Conservation (phyloP, 2,113 vertebrate species). For the Cyphomyrus plagiostoma region DNA sequence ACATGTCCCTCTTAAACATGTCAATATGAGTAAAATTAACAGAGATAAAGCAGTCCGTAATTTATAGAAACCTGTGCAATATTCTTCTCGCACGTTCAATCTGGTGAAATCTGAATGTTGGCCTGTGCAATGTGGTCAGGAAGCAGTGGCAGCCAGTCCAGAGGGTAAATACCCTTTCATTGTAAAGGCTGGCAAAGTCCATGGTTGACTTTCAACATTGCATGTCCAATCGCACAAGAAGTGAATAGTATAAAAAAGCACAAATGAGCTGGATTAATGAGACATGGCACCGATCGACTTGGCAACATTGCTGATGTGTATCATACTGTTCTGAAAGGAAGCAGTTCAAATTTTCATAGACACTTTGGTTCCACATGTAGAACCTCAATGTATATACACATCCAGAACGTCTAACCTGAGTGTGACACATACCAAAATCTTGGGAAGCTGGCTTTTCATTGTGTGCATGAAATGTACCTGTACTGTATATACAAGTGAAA, state of each 20-base stretch:
- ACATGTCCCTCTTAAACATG: not conserved
- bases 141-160: not conserved
- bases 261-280: not conserved
- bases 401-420: not conserved
- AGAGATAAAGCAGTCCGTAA: not conserved
- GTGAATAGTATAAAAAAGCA: constrained; percentile 3
- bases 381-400: constrained; percentile 15
- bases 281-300: not conserved
- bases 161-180: not conserved
- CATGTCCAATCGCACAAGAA: constrained; percentile 1
- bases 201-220: not conserved
- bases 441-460: constrained; percentile 52
- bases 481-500: constrained; percentile 63
- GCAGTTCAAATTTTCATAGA: not conserved
- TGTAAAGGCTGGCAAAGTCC: not conserved
- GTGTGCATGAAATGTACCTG: constrained; percentile 69
- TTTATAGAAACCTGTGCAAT: not conserved
- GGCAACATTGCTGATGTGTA: not conserved
- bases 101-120: not conserved
- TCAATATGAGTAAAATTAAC: not conserved
- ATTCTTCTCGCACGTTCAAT: not conserved
- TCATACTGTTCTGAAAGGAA: not conserved
- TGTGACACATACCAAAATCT: constrained; percentile 39
- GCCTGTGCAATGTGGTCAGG: not conserved
- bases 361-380: constrained; percentile 22